Conservation (phyloP, 2,888 invertebrate species). For the Eudasyphora cyanicolor region DNA sequence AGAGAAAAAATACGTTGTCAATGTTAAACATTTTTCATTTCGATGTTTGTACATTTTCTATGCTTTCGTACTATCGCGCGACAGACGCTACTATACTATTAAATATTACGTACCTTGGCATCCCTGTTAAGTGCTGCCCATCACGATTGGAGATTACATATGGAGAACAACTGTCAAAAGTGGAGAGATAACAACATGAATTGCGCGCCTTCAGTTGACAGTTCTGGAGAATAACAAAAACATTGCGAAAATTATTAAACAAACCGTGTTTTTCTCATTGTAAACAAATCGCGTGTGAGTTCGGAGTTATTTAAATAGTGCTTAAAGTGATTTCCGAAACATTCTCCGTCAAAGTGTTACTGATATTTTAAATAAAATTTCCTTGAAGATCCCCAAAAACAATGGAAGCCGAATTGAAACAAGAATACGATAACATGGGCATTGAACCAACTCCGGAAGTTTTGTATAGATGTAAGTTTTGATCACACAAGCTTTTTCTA, state of each 20-base stretch:
- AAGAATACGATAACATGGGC: constrained; percentile 84
- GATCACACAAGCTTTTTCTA: background rate
- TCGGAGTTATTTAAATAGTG: too few species aligned
- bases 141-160: background rate
- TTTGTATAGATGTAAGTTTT: constrained; percentile 82
- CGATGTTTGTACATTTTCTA: too few species aligned
- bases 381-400: background rate
- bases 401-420: constrained; percentile 78
- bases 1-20: too few species aligned
- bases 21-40: too few species aligned
- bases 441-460: constrained; percentile 82
- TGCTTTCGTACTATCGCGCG: too few species aligned
- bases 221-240: constrained; percentile 52
- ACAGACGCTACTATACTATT: too few species aligned
- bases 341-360: background rate
- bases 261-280: constrained; percentile 10
- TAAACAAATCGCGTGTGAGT: constrained; percentile 50
- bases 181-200: too few species aligned
- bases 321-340: background rate
- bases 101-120: too few species aligned
- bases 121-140: background rate
- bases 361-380: background rate
- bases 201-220: constrained; percentile 60
- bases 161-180: background rate
- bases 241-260: constrained; percentile 20